Evolutionary conservation across 2,113 vertebrate genomes (phyloP).

Genomic region (Melanocharis versteri): DNA sequence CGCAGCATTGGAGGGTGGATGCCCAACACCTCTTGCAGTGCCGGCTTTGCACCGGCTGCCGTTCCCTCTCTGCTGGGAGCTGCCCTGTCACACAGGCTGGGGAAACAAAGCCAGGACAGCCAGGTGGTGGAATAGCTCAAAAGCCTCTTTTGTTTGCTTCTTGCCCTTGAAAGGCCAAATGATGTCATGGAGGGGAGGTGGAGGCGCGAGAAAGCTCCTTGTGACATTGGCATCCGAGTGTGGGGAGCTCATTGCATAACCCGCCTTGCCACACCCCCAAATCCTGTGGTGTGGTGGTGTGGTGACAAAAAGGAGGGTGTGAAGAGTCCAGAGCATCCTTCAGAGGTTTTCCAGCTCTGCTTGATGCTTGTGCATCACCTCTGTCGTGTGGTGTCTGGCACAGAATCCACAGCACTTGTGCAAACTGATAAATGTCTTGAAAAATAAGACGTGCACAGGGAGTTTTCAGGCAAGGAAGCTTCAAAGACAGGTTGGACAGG

Average conservation of each 20-base stretch:
- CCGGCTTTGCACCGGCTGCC: neutral
- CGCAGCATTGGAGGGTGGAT: neutral
- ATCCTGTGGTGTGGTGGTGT: fast-evolving
- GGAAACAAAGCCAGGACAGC: neutral
- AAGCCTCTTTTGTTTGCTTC: neutral
- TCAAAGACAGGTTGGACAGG: neutral
- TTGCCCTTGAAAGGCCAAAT: neutral
- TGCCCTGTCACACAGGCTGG: slow-evolving; percentile 14
- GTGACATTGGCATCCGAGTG: neutral
- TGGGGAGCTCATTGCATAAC: neutral
- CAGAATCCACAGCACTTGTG: neutral
- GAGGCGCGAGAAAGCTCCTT: neutral
- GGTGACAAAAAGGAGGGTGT: neutral
- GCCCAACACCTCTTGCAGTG: neutral
- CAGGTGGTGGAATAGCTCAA: neutral
- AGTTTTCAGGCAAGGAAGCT: neutral
- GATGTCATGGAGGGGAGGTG: neutral
- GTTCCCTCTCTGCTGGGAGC: neutral
- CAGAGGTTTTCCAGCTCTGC: neutral
- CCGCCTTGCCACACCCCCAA: fast-evolving
- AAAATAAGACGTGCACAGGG: neutral
- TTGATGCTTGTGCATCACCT: neutral
- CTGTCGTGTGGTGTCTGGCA: fast-evolving
- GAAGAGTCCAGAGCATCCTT: neutral
- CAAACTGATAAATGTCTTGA: neutral